Evolutionary conservation across 2,113 vertebrate genomes (phyloP).

Genomic region (Protomyctophum bolini): DNA sequence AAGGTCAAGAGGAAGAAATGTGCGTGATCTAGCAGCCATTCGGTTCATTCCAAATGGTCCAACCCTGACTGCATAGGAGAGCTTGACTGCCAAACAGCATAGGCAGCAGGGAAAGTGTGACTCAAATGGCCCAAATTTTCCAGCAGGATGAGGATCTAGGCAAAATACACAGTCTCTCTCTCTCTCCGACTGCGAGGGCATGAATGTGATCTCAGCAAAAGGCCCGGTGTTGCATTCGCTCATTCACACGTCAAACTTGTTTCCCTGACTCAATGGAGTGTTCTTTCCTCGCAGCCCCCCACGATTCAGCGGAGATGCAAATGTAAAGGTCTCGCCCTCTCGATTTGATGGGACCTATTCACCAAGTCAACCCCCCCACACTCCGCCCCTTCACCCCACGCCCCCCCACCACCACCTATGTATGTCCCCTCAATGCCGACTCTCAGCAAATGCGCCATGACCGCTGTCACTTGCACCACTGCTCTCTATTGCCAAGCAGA

Average conservation of each 20-base stretch:
- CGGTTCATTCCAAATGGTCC: conserved; percentile 15
- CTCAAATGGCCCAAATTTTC: conserved; percentile 49
- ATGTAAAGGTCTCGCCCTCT: conserved; percentile 36
- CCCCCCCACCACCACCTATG: not conserved
- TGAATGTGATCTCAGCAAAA: conserved; percentile 51
- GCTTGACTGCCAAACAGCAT: conserved; percentile 39
- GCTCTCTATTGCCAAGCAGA: conserved; percentile 30
- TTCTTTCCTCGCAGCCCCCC: conserved; percentile 36
- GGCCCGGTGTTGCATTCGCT: conserved; percentile 44
- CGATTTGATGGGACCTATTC: conserved; percentile 40
- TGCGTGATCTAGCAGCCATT: conserved; percentile 19
- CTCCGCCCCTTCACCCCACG: conserved; percentile 2
- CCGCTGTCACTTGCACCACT: conserved; percentile 38
- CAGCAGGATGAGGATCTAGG: conserved; percentile 54
- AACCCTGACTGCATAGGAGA: conserved; percentile 25
- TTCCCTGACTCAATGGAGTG: conserved; percentile 49
- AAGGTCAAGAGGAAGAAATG: conserved; percentile 25
- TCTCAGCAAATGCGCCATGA: conserved; percentile 55
- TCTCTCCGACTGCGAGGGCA: conserved; percentile 48
- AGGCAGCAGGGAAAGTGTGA: conserved; percentile 56
- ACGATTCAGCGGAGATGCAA: conserved; percentile 58
- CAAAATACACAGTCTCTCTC: conserved; percentile 20
- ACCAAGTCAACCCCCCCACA: conserved; percentile 18
- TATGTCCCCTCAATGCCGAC: conserved; percentile 9
- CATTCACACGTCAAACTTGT: conserved; percentile 61